Evolutionary conservation across 2,113 vertebrate genomes (phyloP).

Genomic region (Chaetura pelagica): DNA sequence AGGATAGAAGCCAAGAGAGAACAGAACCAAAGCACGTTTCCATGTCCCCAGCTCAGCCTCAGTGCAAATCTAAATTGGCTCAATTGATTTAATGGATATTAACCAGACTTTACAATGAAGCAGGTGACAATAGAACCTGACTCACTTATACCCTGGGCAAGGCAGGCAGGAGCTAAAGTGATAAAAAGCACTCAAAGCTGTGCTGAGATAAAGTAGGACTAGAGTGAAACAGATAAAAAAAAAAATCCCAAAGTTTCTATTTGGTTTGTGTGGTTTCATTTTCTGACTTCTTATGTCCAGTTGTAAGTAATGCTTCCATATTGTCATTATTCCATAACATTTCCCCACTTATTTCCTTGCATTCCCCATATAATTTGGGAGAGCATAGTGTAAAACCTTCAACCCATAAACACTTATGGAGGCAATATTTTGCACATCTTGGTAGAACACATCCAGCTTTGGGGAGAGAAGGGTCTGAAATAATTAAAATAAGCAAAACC

Average conservation of each 20-base stretch:
- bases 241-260: not conserved
- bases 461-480: not conserved
- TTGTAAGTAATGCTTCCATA: not conserved
- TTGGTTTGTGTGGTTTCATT: not conserved
- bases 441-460: not conserved
- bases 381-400: not conserved
- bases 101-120: not conserved
- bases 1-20: not conserved
- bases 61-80: not conserved
- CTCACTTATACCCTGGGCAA: not conserved
- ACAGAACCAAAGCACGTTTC: not conserved
- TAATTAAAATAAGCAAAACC: not conserved
- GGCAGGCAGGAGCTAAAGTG: not conserved
- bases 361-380: not conserved
- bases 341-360: not conserved
- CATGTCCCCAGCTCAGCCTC: not conserved
- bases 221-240: not conserved
- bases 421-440: not conserved
- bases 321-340: not conserved
- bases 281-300: not conserved
- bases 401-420: not conserved
- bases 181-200: not conserved
- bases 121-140: not conserved
- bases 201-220: not conserved
- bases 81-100: not conserved